phyloP scores from a whole-genome alignment of 2,113 vertebrate genomes.

The Pelmatolapia mariae region DNA sequence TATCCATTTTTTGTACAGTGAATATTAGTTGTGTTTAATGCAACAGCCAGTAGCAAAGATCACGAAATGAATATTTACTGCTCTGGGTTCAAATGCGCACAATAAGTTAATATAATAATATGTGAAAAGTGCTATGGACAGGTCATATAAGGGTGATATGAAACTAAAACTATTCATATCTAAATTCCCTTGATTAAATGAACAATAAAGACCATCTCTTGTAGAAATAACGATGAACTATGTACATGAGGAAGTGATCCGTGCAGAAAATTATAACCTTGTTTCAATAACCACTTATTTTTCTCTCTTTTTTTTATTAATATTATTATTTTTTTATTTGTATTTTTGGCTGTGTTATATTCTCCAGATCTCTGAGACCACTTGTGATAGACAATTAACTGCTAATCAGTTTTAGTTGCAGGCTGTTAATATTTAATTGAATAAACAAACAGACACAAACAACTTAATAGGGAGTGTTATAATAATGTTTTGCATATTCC shows the following conservation, averaged over 20 bases:
- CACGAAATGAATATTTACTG: accelerated
- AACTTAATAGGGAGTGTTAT: conserved; percentile 59
- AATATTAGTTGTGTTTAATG: background rate
- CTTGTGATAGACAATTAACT: conserved; percentile 44
- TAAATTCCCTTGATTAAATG: background rate
- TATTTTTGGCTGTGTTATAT: conserved; percentile 30
- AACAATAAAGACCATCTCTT: background rate
- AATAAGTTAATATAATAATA: background rate
- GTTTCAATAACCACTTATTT: background rate
- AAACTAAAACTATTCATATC: background rate
- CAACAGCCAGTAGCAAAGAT: background rate
- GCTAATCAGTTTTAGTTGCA: conserved; percentile 58
- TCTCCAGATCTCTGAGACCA: conserved; percentile 43
- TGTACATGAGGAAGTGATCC: background rate
- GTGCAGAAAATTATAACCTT: background rate
- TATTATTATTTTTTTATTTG: background rate
- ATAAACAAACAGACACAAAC: conserved; percentile 66
- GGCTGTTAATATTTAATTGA: conserved; percentile 70
- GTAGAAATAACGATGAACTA: background rate
- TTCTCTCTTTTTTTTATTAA: background rate
- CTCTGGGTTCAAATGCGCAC: background rate
- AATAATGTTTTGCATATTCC: conserved; percentile 54
- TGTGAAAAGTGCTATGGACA: background rate
- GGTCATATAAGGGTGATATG: background rate
- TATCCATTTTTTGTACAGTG: background rate